Evolutionary conservation across 2,888 invertebrate genomes (phyloP), one percentile per base, ranked within the genome.

Genomic region (Xestia xanthographa): DNA sequence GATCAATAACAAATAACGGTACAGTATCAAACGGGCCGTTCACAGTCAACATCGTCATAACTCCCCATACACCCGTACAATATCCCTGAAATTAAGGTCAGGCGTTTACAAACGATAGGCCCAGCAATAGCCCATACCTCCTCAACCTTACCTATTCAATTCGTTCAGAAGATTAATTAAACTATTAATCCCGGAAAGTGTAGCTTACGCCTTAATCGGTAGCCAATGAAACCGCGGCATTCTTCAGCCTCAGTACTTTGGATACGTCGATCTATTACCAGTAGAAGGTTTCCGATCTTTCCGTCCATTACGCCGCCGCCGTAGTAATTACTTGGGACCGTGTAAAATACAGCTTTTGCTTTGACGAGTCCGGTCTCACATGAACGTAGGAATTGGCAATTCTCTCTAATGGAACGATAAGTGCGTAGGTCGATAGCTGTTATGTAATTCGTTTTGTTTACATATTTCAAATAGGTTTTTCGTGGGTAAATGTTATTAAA

Each of bases 371-470:
- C 80, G 79, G 79, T 78, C 79, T 75, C 77, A 83, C 80, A 65
- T 78, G 75, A 75, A 90, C 89, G 90, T 90, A 90, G 90, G 89
- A 92, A 93, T 94, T 86, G 91, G 85, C 90, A 88, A 92, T 93
- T 93, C 88, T 79, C 74, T 83, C 82, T 92, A 94, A 92, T 93
- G 91, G 91, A 90, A 90, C 86, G 85, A 89, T 90, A 90, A 88
- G 87, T 87, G 85, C 85, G 82, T 34, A 60, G 48, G 45, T 79
- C 84, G 78, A 83, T 75, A 75, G 79, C 38, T 41, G 66, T 58
- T 78, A 65, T 62, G 66, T 82, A 75, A 79, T 75, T 84, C 48
- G 62, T 72, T 77, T 63, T 72, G 62, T 84, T 70, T 70, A 45
- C 38, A 63, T 75, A 58, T 45, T 53, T 26, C 26, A 20, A 50